Evolutionary conservation across 2,797 vertebrate species (phyloP).

Genomic region (Enteromius paludinosus): DNA sequence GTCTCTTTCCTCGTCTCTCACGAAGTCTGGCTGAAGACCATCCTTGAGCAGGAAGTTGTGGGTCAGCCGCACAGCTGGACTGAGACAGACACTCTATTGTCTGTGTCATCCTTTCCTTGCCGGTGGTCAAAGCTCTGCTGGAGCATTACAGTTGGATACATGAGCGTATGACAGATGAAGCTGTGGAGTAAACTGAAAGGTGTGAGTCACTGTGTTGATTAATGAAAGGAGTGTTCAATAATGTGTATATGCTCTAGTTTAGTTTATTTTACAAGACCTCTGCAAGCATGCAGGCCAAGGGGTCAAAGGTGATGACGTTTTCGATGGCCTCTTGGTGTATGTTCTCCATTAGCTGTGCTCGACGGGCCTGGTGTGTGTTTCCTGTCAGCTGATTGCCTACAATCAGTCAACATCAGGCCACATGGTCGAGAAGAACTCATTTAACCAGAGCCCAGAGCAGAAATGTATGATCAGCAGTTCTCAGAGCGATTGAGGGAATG

Average conservation of each 20-base stretch:
- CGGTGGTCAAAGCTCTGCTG: slow-evolving; percentile 49
- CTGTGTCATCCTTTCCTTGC: slow-evolving; percentile 65
- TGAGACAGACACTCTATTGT: slow-evolving; percentile 60
- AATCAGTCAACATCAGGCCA: slow-evolving; percentile 46
- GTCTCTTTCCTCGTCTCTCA: slow-evolving; percentile 53
- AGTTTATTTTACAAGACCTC: slow-evolving; percentile 49
- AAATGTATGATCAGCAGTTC: slow-evolving; percentile 20
- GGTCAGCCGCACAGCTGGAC: slow-evolving; percentile 64
- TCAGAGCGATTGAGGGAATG: slow-evolving; percentile 4
- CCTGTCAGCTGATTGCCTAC: slow-evolving; percentile 58
- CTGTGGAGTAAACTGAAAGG: slow-evolving; percentile 29
- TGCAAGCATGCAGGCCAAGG: slow-evolving; percentile 14
- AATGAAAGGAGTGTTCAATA: slow-evolving; percentile 30
- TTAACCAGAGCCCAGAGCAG: background rate
- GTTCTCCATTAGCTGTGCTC: slow-evolving; percentile 55
- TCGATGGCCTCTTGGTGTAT: slow-evolving; percentile 43
- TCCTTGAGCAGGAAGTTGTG: slow-evolving; percentile 66
- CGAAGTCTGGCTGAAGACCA: slow-evolving; percentile 65
- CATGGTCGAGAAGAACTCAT: slow-evolving; percentile 33
- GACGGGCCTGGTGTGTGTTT: slow-evolving; percentile 49
- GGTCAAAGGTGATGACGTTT: slow-evolving; percentile 46
- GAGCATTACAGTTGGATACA: slow-evolving; percentile 31
- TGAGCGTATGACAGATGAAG: slow-evolving; percentile 24
- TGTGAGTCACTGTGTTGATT: slow-evolving; percentile 40
- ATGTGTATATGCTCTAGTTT: slow-evolving; percentile 20